Conservation (phyloP, 2,797 vertebrate genomes). For the Macropodus opercularis region DNA sequence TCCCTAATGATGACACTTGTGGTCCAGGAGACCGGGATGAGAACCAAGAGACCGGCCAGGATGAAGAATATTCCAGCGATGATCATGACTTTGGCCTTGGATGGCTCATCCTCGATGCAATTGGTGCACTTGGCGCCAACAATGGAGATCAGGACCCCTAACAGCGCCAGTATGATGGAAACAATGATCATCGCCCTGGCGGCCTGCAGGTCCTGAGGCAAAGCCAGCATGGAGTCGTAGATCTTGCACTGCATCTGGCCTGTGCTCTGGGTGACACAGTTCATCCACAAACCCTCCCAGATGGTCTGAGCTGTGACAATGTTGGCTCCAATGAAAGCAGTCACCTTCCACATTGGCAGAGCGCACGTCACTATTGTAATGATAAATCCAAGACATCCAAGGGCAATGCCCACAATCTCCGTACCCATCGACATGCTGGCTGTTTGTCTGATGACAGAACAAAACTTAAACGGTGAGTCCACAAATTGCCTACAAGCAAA, state of each 20-base stretch:
- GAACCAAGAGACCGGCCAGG: conserved; percentile 84
- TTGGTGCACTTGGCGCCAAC: conserved; percentile 95
- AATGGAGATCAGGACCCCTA: conserved; percentile 88
- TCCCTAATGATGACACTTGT: conserved; percentile 86
- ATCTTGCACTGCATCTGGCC: conserved; percentile 94
- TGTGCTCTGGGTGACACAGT: conserved; percentile 89
- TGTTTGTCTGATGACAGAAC: conserved; percentile 2
- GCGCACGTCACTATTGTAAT: conserved; percentile 86
- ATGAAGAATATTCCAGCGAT: conserved; percentile 88
- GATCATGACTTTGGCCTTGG: conserved; percentile 94
- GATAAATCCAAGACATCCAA: conserved; percentile 88
- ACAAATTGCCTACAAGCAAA: conserved; percentile 1
- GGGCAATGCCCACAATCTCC: conserved; percentile 89
- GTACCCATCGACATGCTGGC: conserved; percentile 91
- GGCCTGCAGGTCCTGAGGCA: conserved; percentile 89
- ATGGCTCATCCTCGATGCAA: conserved; percentile 89
- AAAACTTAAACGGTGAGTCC: not conserved
- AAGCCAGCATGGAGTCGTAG: conserved; percentile 88
- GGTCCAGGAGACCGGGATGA: conserved; percentile 92
- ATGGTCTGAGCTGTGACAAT: conserved; percentile 90
- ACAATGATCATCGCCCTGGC: conserved; percentile 89
- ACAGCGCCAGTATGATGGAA: conserved; percentile 85
- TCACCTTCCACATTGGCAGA: conserved; percentile 91
- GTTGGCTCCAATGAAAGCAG: conserved; percentile 90
- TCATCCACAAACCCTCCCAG: conserved; percentile 93